Evolutionary conservation across 1,140 invertebrate genomes (phyloP).

Genomic region (Argopecten irradians): DNA sequence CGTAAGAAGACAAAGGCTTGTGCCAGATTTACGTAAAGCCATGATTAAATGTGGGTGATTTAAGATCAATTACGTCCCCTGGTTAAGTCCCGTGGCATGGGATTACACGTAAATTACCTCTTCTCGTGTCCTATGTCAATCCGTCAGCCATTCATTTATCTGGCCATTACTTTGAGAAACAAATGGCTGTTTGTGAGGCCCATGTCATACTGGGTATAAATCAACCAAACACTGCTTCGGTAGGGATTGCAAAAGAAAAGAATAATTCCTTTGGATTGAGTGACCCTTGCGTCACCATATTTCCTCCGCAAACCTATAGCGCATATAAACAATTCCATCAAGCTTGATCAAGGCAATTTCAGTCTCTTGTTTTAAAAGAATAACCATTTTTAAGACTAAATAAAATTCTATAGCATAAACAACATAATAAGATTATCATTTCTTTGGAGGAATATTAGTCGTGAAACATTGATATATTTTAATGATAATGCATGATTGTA

Average conservation of each 20-base stretch:
- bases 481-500: too few species aligned
- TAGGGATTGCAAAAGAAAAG: background rate
- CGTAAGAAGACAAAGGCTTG: background rate
- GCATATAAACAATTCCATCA: too few species aligned
- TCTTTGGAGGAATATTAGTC: too few species aligned
- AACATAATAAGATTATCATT: too few species aligned
- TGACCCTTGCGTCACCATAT: slow-evolving; percentile 13
- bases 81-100: background rate
- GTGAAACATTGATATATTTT: too few species aligned
- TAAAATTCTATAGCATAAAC: too few species aligned
- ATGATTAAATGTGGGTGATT: background rate
- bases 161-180: background rate
- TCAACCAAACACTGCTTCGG: background rate
- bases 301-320: background rate
- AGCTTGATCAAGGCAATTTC: background rate
- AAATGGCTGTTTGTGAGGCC: background rate
- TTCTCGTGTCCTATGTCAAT: background rate
- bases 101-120: slow-evolving; percentile 5
- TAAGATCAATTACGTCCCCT: slow-evolving; percentile 21
- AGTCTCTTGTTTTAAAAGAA: too few species aligned
- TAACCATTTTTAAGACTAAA: too few species aligned
- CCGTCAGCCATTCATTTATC: slow-evolving; percentile 1
- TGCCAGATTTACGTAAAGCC: slow-evolving; percentile 20
- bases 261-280: background rate
- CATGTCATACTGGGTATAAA: background rate